Percentiles rank a stretch among this genome's conserved stretches.
These are phyloP conservation scores for Cyrtorhinus lividipennis DNA, from an alignment of 1,140 invertebrate genomes.

Conservation along the genomic window DNA sequence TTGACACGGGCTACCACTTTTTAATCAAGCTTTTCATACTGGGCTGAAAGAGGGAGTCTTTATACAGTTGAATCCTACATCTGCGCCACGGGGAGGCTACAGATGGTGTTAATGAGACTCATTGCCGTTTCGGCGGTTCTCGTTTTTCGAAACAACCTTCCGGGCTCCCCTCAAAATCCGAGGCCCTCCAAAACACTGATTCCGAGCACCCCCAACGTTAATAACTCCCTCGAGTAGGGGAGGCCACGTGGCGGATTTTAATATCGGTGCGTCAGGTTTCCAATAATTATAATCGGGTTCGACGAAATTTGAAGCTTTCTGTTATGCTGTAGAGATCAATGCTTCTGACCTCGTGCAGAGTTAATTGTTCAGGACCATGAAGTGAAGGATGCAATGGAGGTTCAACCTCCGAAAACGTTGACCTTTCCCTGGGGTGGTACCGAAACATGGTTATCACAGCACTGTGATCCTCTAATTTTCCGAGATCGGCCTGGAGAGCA, in stretches of 20 bases:
- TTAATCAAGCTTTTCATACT: conserved; percentile 2
- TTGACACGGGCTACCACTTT: conserved; percentile 5
- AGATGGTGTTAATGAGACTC: conserved; percentile 1
- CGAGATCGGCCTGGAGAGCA: too few relatives aligned
- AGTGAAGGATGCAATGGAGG: too few relatives aligned
- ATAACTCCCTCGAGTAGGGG: not conserved
- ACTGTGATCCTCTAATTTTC: too few relatives aligned
- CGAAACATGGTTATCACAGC: too few relatives aligned
- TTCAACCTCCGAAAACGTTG: too few relatives aligned
- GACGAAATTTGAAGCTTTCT: too few relatives aligned
- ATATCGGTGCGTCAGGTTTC: conserved; percentile 2
- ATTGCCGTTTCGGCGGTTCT: not conserved
- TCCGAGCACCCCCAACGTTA: not conserved
- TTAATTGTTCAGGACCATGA: too few relatives aligned
- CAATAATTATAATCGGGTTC: conserved; percentile 2
- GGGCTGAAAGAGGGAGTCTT: not conserved
- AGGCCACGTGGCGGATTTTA: conserved; percentile 2
- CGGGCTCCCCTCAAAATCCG: not conserved
- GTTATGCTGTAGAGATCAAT: too few relatives aligned
- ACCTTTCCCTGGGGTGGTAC: too few relatives aligned
- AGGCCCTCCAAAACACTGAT: not conserved
- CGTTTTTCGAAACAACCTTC: too few relatives aligned
- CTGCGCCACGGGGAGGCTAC: not conserved
- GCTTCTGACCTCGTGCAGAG: too few relatives aligned
- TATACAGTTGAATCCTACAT: not conserved